Conservation (phyloP, 2,797 vertebrate genomes). For the Parauchenoglanis punctatus region DNA sequence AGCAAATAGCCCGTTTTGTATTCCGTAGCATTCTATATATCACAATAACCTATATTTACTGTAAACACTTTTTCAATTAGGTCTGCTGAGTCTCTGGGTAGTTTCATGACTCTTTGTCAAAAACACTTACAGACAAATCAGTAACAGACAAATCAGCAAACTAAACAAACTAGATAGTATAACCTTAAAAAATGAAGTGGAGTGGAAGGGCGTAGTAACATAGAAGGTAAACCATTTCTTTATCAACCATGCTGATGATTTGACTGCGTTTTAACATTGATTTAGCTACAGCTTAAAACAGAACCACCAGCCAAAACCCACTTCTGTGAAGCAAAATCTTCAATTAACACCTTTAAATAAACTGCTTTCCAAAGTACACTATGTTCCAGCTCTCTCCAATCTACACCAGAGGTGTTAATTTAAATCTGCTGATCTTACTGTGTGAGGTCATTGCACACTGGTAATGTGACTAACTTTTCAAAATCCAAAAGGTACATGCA, state of each 20-base stretch:
- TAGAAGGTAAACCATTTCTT: not conserved
- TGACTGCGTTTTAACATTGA: not conserved
- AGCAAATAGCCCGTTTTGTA: not conserved
- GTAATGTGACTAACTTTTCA: not conserved
- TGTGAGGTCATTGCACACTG: not conserved
- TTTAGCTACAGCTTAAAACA: slow-evolving; percentile 8
- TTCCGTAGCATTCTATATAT: not conserved
- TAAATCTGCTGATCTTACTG: slow-evolving; percentile 8
- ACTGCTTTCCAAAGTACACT: not conserved
- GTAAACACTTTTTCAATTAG: not conserved
- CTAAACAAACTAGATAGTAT: not conserved
- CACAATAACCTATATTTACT: not conserved
- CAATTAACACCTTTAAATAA: slow-evolving; percentile 33
- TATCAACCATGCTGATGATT: not conserved
- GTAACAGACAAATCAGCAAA: not conserved
- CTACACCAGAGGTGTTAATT: slow-evolving; percentile 26
- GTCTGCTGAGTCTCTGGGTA: not conserved
- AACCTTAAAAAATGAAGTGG: not conserved
- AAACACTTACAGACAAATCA: slow-evolving; percentile 1
- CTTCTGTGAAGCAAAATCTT: slow-evolving; percentile 8
- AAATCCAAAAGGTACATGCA: not conserved
- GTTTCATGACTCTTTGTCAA: not conserved
- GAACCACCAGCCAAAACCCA: not conserved
- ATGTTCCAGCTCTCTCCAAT: not conserved
- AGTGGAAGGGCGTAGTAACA: not conserved